Base-by-base conservation (phyloP, 2,888 invertebrate genomes). In the Lobophora halterata region DNA sequence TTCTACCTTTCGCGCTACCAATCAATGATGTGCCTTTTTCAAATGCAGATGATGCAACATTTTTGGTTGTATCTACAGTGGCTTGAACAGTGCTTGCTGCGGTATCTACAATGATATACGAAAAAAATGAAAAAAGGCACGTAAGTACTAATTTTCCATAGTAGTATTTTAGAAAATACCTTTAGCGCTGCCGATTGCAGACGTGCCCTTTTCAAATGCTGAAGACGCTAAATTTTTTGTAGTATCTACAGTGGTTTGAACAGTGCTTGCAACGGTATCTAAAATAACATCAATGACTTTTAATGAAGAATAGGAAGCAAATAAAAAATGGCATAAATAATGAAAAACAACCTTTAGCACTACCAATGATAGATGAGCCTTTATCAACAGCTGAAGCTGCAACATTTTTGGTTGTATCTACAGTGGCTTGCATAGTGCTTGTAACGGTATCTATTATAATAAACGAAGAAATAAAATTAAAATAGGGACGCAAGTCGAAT, bases 381-480 rank as follows among this genome's bases (percentile, higher is more conserved):
- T 65, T 73, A 21, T 71, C 73, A 43, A 71, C 52, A 7, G 71
- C 71, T 1, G 65, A 53, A 3, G 67, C 54, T 2, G 69, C 64
- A 5, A 62, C 59, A 49, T 64, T 71, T 52, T 71, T 74, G 4
- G 71, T 71, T 6, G 61, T 59, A 38, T 73, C 73, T 61, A 77
- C 63, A 37, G 71, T 68, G 1, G 64, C 29, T 10, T 60, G 46
- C 26, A 71, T 59, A 20, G 69, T 70, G 35, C 53, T 64, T 11
- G 61, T 52, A 38, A 74, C 61, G 2, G 71, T 64, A 36, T 71
- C 71, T 74, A 64, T 28, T 52, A 53, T 29, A n/a, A 36, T 24
- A 35, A 11, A 45, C 6, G 3, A 18, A 32, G 2, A 9, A 10
- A 17, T 14, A 33, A 2, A 19, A 18, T 38, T 17, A 17, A 18